Evolutionary conservation across 2,797 vertebrate genomes (phyloP), one percentile per base, ranked within the genome.

Genomic region (Taenioides sp.): DNA sequence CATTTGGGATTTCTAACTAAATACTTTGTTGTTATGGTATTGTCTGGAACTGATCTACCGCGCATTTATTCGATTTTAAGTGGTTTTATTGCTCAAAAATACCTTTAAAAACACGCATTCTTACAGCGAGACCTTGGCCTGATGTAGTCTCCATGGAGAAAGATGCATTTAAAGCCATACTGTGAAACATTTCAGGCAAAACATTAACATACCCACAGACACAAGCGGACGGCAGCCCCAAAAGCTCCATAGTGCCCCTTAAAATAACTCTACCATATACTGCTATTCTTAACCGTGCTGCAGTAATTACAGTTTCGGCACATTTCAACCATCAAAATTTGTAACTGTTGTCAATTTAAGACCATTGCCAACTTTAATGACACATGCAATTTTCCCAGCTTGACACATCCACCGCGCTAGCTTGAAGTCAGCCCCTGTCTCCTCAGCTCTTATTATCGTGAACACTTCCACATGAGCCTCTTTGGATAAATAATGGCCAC

Each of bases 401-500:
- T 65, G 63, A 65, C 63, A 65, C 40, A 14, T 52, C 49, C 17
- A 54, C 47, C 47, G 2, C 47, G 2, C 18, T 1, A 14, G 65
- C 65, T 66, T 52, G 47, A 52, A 28, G 65, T 31, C 47, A 5
- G 5, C 47, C 49, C 60, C 20, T 10, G 17, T 10, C 43, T 28
- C 3, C 28, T 31, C 28, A 5, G 43, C 25, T 9, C 65, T 28
- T 66, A 66, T 66, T 66, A 66, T 17, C 54, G 65, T 66, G 62
- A 71, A 43, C 28, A 43, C 47, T 11, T 62, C 28, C 9, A 75
- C 67, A 75, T 73, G 55, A 55, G 70, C 31, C 71, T 52, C 68
- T 64, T 50, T 20, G 12, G 65, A 74, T 67, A 61, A 77, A 72
- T 54, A 62, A 77, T 57, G 61, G 22, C 59, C 70, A 62, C 49